These are phyloP conservation scores for Anoura caudifer DNA, from an alignment of 2,113 vertebrate genomes.

Conservation along the genomic window DNA sequence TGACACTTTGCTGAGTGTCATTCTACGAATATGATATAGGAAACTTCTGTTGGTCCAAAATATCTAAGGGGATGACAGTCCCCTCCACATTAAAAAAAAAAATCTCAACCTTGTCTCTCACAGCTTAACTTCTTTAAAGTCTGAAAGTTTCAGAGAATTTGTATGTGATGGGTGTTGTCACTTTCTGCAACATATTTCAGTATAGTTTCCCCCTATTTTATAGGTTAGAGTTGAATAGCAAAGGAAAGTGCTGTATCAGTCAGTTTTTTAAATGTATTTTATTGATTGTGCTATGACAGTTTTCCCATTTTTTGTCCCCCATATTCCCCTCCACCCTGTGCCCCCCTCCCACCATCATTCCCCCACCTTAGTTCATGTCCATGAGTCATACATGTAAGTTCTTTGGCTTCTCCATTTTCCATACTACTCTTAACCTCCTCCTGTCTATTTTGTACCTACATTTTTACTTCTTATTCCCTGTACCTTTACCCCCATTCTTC, in stretches of 20 bases:
- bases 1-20: background rate
- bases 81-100: background rate
- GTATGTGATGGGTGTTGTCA: background rate
- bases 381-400: too few relatives aligned
- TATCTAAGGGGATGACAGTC: background rate
- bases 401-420: too few relatives aligned
- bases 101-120: background rate
- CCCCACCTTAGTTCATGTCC: too few relatives aligned
- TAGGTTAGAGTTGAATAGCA: background rate
- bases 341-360: too few relatives aligned
- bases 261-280: background rate
- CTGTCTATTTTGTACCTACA: too few relatives aligned
- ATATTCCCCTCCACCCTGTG: too few relatives aligned
- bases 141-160: background rate
- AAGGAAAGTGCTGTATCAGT: background rate
- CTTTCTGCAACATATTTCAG: background rate
- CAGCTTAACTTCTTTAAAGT: slow-evolving; percentile 11
- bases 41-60: background rate
- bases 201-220: background rate
- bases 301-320: too few relatives aligned
- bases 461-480: too few relatives aligned
- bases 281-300: too few relatives aligned
- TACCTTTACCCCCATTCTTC: too few relatives aligned
- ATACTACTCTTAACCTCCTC: too few relatives aligned
- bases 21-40: background rate